Evolutionary conservation across 2,888 invertebrate genomes (phyloP), one percentile per base, ranked within the genome.

Genomic region (Erebia aethiops): DNA sequence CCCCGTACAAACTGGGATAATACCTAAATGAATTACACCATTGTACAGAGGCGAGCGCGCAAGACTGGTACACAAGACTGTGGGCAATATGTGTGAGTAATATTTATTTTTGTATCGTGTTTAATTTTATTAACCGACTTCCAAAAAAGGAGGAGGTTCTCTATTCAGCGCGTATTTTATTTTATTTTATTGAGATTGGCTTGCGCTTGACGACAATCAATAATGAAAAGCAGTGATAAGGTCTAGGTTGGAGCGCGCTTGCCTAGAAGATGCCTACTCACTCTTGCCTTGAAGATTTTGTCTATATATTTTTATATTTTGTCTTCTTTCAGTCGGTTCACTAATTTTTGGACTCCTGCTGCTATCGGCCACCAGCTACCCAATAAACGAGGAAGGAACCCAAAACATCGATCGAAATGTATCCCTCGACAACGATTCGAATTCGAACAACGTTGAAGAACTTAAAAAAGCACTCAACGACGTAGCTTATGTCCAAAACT

Each of bases 401-500:
- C 18, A 46, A 58, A 49, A 41, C 4, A 46, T 57, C 14, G 64
- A 64, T 13, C n/a, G 16, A 46, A 62, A 35, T 11, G 35, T 10
- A 3, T 35, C 49, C 8, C n/a, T 41, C 14, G 68, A 68, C 16
- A 69, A 62, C 5, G 21, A 71, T 49, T 54, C 43, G 8, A 58
- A 58, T 9, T 49, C 63, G 10, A 68, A 70, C 49, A 68, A 73
- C 49, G 62, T 66, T 7, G 71, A 58, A 11, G 69, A 70, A 18
- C 21, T 75, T n/a, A 74, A 74, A n/a, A 56, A 70, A 43, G 69
- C 70, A 0, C 13, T 74, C 0, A 63, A 72, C 13, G 69, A 72
- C 1, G 76, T 78, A 1, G 73, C 75, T 0, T 82, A 81, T 71
- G 77, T 79, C 0, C 74, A 78, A 35, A 78, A 77, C 26, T 82